A percentile compares a stretch with the other conserved stretches of the same genome.
These are phyloP conservation scores for Drosophila ogumai DNA, from an alignment of 1,140 invertebrate genomes.

Conservation along the genomic window DNA sequence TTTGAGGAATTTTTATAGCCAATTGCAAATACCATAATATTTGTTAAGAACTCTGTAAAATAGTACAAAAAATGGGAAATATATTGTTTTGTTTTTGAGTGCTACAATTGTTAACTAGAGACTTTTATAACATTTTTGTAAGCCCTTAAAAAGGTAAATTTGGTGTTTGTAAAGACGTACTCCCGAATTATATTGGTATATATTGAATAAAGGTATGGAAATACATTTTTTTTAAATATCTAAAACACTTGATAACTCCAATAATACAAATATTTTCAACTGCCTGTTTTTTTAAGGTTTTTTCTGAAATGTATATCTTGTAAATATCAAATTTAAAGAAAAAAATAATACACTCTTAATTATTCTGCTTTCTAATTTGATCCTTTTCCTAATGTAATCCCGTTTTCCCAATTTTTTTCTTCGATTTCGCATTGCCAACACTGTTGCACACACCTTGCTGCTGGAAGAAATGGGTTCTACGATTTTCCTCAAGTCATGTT, in stretches of 20 bases:
- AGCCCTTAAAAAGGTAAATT: too few relatives aligned
- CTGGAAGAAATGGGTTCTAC: slow-evolving; percentile 8
- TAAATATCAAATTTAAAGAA: neutral
- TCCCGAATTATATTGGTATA: too few relatives aligned
- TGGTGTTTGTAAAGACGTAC: too few relatives aligned
- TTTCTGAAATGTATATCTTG: neutral
- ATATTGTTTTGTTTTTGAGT: neutral
- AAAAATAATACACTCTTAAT: too few relatives aligned
- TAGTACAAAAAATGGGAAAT: neutral
- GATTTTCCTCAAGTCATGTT: slow-evolving; percentile 55
- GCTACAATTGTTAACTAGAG: neutral
- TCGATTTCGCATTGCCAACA: neutral
- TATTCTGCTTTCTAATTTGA: neutral
- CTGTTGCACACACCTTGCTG: slow-evolving; percentile 24
- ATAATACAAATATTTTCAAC: too few relatives aligned
- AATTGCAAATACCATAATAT: too few relatives aligned
- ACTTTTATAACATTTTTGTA: too few relatives aligned
- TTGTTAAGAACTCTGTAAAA: neutral
- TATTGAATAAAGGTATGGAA: too few relatives aligned
- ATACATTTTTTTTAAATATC: too few relatives aligned
- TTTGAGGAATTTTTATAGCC: neutral
- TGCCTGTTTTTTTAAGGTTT: too few relatives aligned
- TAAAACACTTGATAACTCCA: too few relatives aligned
- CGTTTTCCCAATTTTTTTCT: neutral
- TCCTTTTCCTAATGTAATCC: too few relatives aligned